Evolutionary conservation across 1,140 invertebrate genomes (phyloP), one percentile per base, ranked within the genome.

Genomic region (Drosophila fuyamai): DNA sequence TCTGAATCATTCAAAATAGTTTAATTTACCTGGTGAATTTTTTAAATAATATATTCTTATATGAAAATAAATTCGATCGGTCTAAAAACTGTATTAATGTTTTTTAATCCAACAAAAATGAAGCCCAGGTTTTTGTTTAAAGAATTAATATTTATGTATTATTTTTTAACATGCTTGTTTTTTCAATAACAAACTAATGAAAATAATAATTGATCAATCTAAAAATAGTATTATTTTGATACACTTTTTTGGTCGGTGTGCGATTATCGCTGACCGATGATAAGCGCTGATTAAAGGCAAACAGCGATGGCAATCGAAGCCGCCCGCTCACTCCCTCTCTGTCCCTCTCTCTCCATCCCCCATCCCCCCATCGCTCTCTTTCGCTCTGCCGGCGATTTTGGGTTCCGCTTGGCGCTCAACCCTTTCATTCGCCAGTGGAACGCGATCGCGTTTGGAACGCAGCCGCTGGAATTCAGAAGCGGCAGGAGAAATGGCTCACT

Each of bases 271-370:
- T n/a, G 57, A 16, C 40, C 65, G 59, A 81, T 83, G 84, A 88
- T 88, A 83, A 89, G 62, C 76, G 58, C 68, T 83, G 84, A 88
- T 88, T 89, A 88, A 80, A 88, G 65, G 67, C 67, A 79, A 79
- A 79, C 35, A 79, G 14, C 53, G 76, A 79, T 79, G 58, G 76
- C 54, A 78, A 79, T 79, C 76, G 51, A 72, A 68, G 8, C 23
- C 54, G 9, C 27, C 29, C 57, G 18, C 51, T 46, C 53, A 9
- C 14, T 40, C 27, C 35, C 43, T 12, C 35, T 38, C 60, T 14
- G 13, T 9, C 50, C 12, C 10, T 5, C 48, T 32, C 54, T 36
- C 38, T 5, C 18, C 16, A 13, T 27, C 14, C 9, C 4, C n/a
- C 8, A 6, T 32, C 51, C 9, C 14, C 12, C 13, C 4, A n/a